Percentiles rank a stretch among this genome's conserved stretches.
phyloP scores from a whole-genome alignment of 2,113 vertebrate genomes.

The Burhinus oedicnemus region DNA sequence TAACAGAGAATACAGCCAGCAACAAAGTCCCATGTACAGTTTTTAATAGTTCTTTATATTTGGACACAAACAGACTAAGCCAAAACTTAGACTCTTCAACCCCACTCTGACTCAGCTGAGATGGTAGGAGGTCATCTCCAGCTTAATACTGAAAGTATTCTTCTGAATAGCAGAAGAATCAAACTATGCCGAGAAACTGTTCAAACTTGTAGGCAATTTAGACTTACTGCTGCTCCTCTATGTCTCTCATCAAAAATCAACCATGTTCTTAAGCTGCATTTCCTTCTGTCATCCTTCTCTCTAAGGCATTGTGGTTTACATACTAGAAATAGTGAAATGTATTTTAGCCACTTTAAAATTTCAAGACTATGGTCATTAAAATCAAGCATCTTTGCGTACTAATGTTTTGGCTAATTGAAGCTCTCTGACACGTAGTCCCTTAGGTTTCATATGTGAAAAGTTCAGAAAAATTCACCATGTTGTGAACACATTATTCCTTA shows the following conservation, averaged over 20 bases:
- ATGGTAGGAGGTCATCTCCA: not conserved
- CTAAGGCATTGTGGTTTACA: not conserved
- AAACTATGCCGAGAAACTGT: not conserved
- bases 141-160: not conserved
- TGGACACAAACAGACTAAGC: not conserved
- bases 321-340: not conserved
- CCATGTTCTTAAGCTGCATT: not conserved
- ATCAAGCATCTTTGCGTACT: not conserved
- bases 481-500: not conserved
- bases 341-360: slow-evolving; percentile 12
- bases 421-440: not conserved
- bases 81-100: not conserved
- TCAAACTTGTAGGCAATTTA: not conserved
- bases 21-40: fast-evolving
- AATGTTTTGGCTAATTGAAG: slow-evolving; percentile 52
- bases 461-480: not conserved
- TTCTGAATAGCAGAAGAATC: not conserved
- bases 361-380: slow-evolving; percentile 14
- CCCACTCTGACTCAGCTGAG: not conserved
- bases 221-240: not conserved
- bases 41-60: not conserved
- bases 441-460: not conserved
- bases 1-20: not conserved
- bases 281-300: not conserved
- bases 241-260: not conserved